Percentiles rank a stretch among this genome's conserved stretches.
Conservation (phyloP, 2,113 vertebrate species). For the Aegypius monachus region DNA sequence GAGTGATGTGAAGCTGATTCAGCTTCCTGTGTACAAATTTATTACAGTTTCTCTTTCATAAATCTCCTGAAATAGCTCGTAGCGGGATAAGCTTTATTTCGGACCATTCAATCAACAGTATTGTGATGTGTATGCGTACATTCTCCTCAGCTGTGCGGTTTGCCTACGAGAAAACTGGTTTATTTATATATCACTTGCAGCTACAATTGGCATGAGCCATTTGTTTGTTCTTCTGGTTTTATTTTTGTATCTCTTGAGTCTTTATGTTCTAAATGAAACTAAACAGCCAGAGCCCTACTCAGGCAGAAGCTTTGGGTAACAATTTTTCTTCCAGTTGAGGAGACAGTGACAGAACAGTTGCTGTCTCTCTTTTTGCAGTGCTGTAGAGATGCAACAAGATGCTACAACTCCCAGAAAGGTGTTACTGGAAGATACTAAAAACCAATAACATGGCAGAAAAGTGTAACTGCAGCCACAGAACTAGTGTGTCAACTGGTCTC, state of each 20-base stretch:
- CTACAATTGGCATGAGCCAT: not conserved
- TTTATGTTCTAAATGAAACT: not conserved
- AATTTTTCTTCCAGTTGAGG: not conserved
- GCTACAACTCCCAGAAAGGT: not conserved
- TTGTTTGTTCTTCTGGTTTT: not conserved
- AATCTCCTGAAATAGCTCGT: not conserved
- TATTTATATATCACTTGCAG: not conserved
- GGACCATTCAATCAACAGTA: not conserved
- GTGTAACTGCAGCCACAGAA: not conserved
- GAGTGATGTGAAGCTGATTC: not conserved
- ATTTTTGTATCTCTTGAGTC: not conserved
- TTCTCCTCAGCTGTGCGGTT: not conserved
- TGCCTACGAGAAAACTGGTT: not conserved
- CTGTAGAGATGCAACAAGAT: not conserved
- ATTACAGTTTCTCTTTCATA: not conserved
- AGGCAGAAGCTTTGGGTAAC: not conserved
- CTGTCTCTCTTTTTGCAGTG: not conserved
- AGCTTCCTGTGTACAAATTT: not conserved
- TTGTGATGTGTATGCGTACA: accelerated
- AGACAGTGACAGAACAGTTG: not conserved
- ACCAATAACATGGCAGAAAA: not conserved
- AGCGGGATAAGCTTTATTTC: not conserved
- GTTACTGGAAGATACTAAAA: not conserved
- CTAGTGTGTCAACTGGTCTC: not conserved
- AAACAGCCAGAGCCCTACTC: not conserved